These are phyloP conservation scores for Choloepus didactylus DNA, from an alignment of 2,797 vertebrate genomes.

Conservation along the genomic window DNA sequence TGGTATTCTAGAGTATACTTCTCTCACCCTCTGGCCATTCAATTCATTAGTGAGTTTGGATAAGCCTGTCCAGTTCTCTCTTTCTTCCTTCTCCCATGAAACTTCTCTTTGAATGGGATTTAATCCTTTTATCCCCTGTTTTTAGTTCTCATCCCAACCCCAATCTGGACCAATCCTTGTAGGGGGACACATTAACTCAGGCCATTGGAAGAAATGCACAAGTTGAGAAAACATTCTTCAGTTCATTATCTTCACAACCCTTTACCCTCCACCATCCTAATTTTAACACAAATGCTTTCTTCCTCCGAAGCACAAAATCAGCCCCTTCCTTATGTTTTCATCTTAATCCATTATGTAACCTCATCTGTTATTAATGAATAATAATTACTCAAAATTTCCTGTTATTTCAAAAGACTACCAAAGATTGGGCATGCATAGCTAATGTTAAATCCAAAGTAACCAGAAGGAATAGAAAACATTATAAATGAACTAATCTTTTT, in stretches of 20 bases:
- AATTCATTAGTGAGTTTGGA: neutral
- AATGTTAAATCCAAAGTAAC: neutral
- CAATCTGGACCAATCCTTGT: fast-evolving
- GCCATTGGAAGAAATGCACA: fast-evolving
- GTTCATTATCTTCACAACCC: neutral
- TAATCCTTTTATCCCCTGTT: neutral
- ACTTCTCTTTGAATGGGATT: neutral
- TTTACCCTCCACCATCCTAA: fast-evolving
- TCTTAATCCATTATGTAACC: too few relatives aligned
- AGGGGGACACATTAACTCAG: fast-evolving
- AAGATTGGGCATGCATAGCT: neutral
- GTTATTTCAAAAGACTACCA: neutral
- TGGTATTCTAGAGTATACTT: neutral
- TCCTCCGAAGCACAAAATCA: neutral
- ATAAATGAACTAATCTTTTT: fast-evolving
- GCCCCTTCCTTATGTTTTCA: fast-evolving
- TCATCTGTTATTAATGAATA: neutral
- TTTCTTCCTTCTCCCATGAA: fast-evolving
- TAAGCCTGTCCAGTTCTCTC: fast-evolving
- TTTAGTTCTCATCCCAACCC: neutral
- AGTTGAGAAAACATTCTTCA: fast-evolving
- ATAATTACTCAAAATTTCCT: neutral
- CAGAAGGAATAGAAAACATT: neutral
- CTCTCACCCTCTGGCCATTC: fast-evolving
- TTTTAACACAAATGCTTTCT: neutral